Evolutionary conservation across 2,113 vertebrate species (phyloP).

Genomic region (Bungarus multicinctus): DNA sequence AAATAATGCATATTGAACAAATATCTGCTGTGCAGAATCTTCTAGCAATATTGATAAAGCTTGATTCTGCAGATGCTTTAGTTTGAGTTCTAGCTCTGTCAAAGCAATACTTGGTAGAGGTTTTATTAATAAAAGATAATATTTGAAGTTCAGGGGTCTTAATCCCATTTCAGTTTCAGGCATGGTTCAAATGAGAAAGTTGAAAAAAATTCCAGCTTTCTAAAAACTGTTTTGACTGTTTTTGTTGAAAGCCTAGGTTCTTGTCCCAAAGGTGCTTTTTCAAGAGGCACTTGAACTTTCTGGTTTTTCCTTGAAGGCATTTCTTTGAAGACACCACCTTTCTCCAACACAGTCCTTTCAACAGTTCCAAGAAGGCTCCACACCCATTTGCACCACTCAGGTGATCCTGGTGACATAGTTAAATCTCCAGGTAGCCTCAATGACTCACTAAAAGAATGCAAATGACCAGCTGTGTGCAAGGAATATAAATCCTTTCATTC

Average conservation of each 20-base stretch:
- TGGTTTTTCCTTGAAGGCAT: too few species aligned
- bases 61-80: not conserved
- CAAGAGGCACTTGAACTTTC: too few species aligned
- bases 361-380: too few species aligned
- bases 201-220: not conserved
- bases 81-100: not conserved
- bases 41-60: not conserved
- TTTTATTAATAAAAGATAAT: not conserved
- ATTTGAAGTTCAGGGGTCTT: not conserved
- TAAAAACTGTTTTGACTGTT: not conserved
- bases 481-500: too few species aligned
- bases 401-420: too few species aligned
- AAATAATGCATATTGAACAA: not conserved
- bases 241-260: not conserved
- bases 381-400: too few species aligned
- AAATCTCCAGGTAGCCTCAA: too few species aligned
- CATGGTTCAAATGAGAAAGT: not conserved
- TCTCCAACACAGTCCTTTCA: too few species aligned
- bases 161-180: not conserved
- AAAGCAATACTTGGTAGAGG: not conserved
- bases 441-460: too few species aligned
- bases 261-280: too few species aligned
- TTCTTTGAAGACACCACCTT: too few species aligned
- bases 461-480: too few species aligned
- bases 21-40: not conserved